Evolutionary conservation across 2,797 vertebrate genomes (phyloP), one percentile per base, ranked within the genome.

Genomic region (Leptodactylus fallax): DNA sequence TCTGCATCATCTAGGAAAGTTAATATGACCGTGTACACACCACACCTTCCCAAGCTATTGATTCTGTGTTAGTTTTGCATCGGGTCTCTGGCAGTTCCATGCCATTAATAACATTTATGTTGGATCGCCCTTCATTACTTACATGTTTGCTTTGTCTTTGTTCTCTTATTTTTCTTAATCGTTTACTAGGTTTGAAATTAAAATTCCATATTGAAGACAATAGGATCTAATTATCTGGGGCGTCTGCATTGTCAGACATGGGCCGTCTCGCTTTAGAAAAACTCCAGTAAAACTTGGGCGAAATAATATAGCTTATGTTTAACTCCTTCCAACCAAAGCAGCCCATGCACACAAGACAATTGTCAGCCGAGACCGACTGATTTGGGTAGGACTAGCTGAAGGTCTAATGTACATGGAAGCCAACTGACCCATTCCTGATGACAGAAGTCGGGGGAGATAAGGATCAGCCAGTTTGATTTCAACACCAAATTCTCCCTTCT

Each of bases 41-140:
- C 82, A 85, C 82, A 80, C 87, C 87, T 88, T 79, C 65, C 21
- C 8, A 21, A 36, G 55, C 56, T 88, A 23, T 23, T 49, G 14
- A 80, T 17, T 27, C 27, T 36, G 16, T 71, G 60, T 65, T 83
- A 27, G 47, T 71, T 83, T 78, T 81, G 27, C 67, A 58, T 65
- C 19, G 1, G 69, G 45, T 76, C 65, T 76, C 69, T 36, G 10
- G 69, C 72, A 17, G 65, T 80, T 53, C 65, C 10, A 27, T 58
- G 76, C 67, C 65, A 88, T 71, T 80, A 85, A 23, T 65, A 85
- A 85, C 83, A 85, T 88, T 88, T 81, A 60, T 51, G 60, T 88
- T 81, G 87, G 82, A 85, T 63, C 47, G 3, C 47, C 36, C 71
- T 16, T 83, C 76, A 71, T 51, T 77, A 63, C 71, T 61, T 83